These are phyloP conservation scores for Luidia sarsii DNA, from an alignment of 53 echinoderm and acorn worm species.

Conservation along the genomic window DNA sequence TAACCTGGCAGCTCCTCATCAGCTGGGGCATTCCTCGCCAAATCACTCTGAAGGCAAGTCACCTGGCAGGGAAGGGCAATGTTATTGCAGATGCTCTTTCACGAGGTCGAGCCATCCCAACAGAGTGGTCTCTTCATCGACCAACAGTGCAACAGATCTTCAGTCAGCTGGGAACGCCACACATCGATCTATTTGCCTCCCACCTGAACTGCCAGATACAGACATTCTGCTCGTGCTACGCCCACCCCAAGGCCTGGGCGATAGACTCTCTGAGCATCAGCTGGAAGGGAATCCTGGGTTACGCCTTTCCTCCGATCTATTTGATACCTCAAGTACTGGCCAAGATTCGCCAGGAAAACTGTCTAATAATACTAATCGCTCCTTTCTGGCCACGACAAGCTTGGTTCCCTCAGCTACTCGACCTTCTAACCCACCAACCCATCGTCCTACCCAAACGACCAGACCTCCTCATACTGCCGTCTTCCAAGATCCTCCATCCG, in stretches of 20 bases:
- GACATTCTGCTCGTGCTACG: no score
- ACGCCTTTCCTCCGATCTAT: constrained; percentile 5
- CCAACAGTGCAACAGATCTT: no score
- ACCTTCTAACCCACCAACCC: no score
- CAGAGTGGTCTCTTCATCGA: neutral
- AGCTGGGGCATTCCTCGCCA: neutral
- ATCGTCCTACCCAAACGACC: no score
- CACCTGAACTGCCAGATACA: no score
- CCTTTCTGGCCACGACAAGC: constrained; percentile 19
- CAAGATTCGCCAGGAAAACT: neutral
- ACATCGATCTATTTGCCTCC: constrained; percentile 19
- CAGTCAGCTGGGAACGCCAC: neutral
- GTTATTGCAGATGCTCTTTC: constrained; percentile 17
- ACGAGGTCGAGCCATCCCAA: neutral
- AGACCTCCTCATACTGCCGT: no score
- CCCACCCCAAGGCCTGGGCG: constrained; percentile 9
- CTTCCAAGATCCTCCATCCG: neutral
- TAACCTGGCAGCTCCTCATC: neutral
- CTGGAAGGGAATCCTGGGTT: constrained; percentile 34
- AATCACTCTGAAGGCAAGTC: no score
- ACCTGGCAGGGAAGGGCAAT: no score
- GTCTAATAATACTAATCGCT: constrained; percentile 17
- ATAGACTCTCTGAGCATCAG: constrained; percentile 6
- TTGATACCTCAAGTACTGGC: neutral
- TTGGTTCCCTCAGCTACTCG: no score